Base-by-base conservation (phyloP, 2,113 vertebrate species). In the Pachycephala philippinensis region DNA sequence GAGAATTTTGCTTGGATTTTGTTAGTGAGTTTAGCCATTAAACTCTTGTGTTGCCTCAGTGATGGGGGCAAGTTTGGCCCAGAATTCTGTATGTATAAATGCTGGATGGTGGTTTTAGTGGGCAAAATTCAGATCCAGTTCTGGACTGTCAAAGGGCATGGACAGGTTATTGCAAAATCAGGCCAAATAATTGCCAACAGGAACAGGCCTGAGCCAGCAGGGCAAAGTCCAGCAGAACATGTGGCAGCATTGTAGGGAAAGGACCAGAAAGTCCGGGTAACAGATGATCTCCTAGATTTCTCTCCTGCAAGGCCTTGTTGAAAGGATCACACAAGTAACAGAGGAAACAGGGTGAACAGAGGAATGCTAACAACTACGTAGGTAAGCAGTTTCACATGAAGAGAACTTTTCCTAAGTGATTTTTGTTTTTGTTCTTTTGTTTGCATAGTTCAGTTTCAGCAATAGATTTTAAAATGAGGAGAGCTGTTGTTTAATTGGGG, bases 351-450 rank as follows among this genome's bases (percentile, higher is more conserved):
- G 2, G 2, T 77, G 40, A 61, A 53, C 7, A 76, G 33, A 71
- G 39, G 40, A 86, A 63, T 9, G 4, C 39, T 35, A 33, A 30
- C 47, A 90, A 30, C 20, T 19, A 6, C 0, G 0, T 19, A n/a
- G 54, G 35, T 45, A 52, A 84, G 21, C 33, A 57, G 59, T 77
- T 88, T 76, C 63, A 53, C 14, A 9, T 14, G 23, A 60, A 71
- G 16, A 82, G 5, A 69, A 10, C 14, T 87, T 90, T 53, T 77
- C 33, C 19, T 16, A 24, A 31, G 35, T 63, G 22, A 21, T 31
- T 69, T 69, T 35, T 69, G 31, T 37, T 52, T 87, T 21, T 39
- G 20, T 59, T 61, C 64, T 44, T 61, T 24, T 20, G 18, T 70
- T 68, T 69, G 13, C 1, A 2, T 90, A 57, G 21, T 9, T 87